Conservation (phyloP, 1,140 invertebrate species). For the Brevipalpus yothersi region DNA sequence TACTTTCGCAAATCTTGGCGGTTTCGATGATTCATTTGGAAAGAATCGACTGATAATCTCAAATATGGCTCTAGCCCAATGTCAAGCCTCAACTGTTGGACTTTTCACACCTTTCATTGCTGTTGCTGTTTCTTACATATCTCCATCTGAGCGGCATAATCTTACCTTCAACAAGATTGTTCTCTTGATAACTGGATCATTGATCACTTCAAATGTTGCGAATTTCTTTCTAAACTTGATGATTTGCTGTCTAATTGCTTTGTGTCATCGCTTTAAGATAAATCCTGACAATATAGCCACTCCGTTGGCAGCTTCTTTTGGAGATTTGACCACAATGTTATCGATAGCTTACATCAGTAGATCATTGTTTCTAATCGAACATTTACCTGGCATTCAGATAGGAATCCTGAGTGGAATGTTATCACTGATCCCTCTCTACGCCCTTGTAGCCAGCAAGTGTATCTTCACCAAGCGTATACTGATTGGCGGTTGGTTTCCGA, state of each 20-base stretch:
- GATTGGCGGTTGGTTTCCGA: constrained; percentile 4
- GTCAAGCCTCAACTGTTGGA: constrained; percentile 57
- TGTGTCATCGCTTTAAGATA: constrained; percentile 6
- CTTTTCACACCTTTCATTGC: constrained; percentile 66
- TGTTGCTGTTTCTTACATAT: constrained; percentile 55
- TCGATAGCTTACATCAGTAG: constrained; percentile 5
- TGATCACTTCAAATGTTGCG: constrained; percentile 67
- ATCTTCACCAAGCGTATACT: constrained; percentile 21
- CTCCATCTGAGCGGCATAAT: constrained; percentile 31
- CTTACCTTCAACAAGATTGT: constrained; percentile 34
- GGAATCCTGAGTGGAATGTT: constrained; percentile 16
- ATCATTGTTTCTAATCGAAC: background rate
- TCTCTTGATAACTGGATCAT: constrained; percentile 56
- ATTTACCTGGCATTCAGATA: background rate
- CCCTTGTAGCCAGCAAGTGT: constrained; percentile 48
- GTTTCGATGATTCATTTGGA: constrained; percentile 38
- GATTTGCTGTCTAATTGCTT: constrained; percentile 9
- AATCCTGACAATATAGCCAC: constrained; percentile 69
- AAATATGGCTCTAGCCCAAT: constrained; percentile 64
- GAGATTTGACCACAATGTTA: constrained; percentile 63
- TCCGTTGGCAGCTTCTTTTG: constrained; percentile 80
- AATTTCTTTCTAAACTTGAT: constrained; percentile 22
- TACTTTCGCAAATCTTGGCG: constrained; percentile 54
- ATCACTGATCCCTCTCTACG: constrained; percentile 44
- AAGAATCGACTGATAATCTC: constrained; percentile 48